Evolutionary conservation across 92 coral and sea anemone species (phyloP).

Genomic region (Paragorgia papillata): DNA sequence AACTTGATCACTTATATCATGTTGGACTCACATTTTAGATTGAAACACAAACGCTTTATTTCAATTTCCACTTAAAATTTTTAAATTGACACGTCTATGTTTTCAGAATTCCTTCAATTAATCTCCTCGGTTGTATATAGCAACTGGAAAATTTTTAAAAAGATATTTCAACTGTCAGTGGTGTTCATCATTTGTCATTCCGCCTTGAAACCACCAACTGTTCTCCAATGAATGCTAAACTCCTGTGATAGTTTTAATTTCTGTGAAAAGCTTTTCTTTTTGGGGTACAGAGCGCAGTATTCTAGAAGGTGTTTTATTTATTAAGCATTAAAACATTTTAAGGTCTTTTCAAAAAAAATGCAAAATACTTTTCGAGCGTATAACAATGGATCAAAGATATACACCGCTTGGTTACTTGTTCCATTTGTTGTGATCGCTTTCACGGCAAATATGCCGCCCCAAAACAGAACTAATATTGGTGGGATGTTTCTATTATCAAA

Average conservation of each 20-base stretch:
- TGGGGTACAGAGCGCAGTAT: not conserved
- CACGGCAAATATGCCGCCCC: constrained; percentile 23
- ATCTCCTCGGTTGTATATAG: constrained; percentile 13
- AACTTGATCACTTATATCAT: not conserved
- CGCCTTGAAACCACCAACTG: not conserved
- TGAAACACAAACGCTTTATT: not conserved
- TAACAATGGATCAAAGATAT: constrained; percentile 30
- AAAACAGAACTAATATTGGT: not conserved
- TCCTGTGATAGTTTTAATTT: not conserved
- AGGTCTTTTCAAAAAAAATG: constrained; percentile 17
- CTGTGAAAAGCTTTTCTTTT: not conserved
- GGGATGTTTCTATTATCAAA: too few species aligned
- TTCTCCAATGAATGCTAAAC: not conserved
- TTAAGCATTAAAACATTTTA: constrained; percentile 19
- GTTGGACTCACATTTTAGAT: not conserved
- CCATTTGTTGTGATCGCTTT: constrained; percentile 13
- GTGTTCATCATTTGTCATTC: not conserved
- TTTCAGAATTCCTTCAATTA: constrained; percentile 5
- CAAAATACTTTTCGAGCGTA: constrained; percentile 36
- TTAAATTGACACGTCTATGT: too few species aligned
- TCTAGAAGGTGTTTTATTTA: constrained; percentile 31
- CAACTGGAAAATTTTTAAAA: constrained; percentile 4
- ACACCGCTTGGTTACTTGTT: constrained; percentile 9
- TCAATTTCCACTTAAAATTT: not conserved
- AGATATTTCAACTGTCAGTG: not conserved